phyloP scores from a whole-genome alignment of 2,113 vertebrate species.

The Caranx melampygus region DNA sequence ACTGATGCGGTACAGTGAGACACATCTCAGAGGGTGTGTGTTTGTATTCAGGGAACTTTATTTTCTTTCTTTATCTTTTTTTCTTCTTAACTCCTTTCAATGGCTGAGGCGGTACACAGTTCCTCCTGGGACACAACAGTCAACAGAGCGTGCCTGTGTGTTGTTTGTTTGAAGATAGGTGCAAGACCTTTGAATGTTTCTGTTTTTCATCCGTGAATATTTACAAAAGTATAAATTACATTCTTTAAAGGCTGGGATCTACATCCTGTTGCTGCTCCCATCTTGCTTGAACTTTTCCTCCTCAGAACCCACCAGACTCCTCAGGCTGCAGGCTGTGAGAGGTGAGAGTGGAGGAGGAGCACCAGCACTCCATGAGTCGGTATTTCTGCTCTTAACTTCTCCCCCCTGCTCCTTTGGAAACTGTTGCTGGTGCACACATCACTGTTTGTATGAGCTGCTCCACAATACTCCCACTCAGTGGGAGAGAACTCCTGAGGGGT shows the following conservation, averaged over 20 bases:
- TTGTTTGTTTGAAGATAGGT: slow-evolving; percentile 28
- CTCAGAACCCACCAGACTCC: slow-evolving; percentile 19
- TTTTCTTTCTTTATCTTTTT: slow-evolving; percentile 24
- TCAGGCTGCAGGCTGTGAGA: slow-evolving; percentile 20
- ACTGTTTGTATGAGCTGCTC: slow-evolving; percentile 61
- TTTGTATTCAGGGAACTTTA: slow-evolving; percentile 36
- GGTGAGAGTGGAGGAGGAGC: slow-evolving; percentile 33
- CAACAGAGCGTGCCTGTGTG: background rate
- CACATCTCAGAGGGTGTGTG: slow-evolving; percentile 20
- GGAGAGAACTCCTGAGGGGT: slow-evolving; percentile 50
- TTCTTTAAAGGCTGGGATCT: background rate
- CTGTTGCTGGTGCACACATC: slow-evolving; percentile 65
- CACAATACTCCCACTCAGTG: slow-evolving; percentile 68
- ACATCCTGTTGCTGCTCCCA: background rate
- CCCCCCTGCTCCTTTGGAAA: slow-evolving; percentile 46
- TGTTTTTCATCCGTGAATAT: slow-evolving; percentile 31
- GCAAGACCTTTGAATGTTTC: background rate
- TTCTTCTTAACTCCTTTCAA: background rate
- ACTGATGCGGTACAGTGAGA: slow-evolving; percentile 10
- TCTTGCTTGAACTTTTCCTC: slow-evolving; percentile 32
- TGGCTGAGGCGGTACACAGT: background rate
- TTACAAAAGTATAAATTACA: slow-evolving; percentile 17
- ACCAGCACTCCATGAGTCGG: background rate
- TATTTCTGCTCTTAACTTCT: slow-evolving; percentile 40
- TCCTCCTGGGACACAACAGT: slow-evolving; percentile 34